Conservation (phyloP, 2,888 invertebrate genomes). For the Megamerina dolium region DNA sequence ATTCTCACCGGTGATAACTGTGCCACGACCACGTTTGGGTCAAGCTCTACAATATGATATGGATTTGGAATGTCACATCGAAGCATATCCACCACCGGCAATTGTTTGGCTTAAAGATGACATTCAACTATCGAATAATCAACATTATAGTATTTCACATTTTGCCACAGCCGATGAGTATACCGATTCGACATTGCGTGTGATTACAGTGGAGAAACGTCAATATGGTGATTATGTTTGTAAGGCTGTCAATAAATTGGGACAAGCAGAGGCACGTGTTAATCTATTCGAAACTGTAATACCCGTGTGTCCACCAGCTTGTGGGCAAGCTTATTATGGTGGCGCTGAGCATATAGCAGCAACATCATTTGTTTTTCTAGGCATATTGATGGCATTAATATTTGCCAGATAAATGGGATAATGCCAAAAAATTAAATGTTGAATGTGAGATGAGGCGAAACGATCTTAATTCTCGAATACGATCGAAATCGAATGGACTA, state of each 20-base stretch:
- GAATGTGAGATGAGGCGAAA: slow-evolving; percentile 6
- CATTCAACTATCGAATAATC: slow-evolving; percentile 75
- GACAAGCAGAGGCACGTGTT: slow-evolving; percentile 70
- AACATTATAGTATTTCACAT: slow-evolving; percentile 85
- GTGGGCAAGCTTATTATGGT: slow-evolving; percentile 52
- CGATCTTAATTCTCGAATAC: slow-evolving; percentile 3
- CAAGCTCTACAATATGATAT: slow-evolving; percentile 88
- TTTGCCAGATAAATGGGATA: slow-evolving; percentile 44
- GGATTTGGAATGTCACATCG: slow-evolving; percentile 90
- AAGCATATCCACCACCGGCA: slow-evolving; percentile 90
- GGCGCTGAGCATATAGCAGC: slow-evolving; percentile 40
- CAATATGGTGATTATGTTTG: slow-evolving; percentile 83
- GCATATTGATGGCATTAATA: slow-evolving; percentile 50
- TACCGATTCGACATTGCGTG: slow-evolving; percentile 81
- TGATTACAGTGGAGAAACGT: slow-evolving; percentile 84
- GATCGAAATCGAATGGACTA: slow-evolving; percentile 22
- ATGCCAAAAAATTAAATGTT: slow-evolving; percentile 15
- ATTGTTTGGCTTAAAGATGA: slow-evolving; percentile 88
- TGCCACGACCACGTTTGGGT: slow-evolving; percentile 75
- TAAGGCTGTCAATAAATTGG: slow-evolving; percentile 83
- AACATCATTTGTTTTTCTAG: slow-evolving; percentile 51
- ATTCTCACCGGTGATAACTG: slow-evolving; percentile 80
- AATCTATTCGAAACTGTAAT: slow-evolving; percentile 84
- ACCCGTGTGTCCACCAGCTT: slow-evolving; percentile 90
- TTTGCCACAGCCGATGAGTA: slow-evolving; percentile 89